Base-by-base conservation (phyloP, 2,888 invertebrate genomes). In the Dasysyrphus tricinctus region DNA sequence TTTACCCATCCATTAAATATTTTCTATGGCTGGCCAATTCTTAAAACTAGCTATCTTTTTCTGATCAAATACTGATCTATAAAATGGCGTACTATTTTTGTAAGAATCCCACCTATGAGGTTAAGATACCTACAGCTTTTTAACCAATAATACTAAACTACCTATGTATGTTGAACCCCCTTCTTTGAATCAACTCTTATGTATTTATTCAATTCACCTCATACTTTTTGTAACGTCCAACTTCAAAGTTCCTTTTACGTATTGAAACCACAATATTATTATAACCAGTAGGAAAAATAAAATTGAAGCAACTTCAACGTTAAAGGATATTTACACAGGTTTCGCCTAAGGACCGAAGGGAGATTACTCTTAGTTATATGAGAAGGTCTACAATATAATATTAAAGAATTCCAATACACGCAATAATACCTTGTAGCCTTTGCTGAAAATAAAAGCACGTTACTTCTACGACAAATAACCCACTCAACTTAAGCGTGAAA, bases 351-450 rank as follows among this genome's bases (percentile, higher is more conserved):
- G 24, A 24, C 11, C 34, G 8, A 24, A 9, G 14, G 7, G 5
- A 61, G 42, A 59, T 37, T 19, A 39, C 39, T 39, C 59, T 59
- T 59, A 37, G 59, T 59, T 59, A 59, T 59, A 59, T 59, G 16
- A 59, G 39, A 24, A 61, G 42, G 24, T 61, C 37, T 24, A 24
- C 42, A 57, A n/a, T 56, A 32, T 34, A n/a, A 61, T 42, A 24
- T 61, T 39, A 61, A 39, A 61, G 61, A 39, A 37, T 42, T 63
- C 32, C 44, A 63, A 63, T 44, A 29, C n/a, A 63, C 44, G 32
- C 61, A 63, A 44, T 42, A 63, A 63, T n/a, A 29, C 42, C 29
- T 44, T 63, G n/a, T n/a, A 63, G n/a, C 63, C 7, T 63, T 47
- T 63, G 14, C 14, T n/a, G 14, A 1, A 29, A 54, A 54, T n/a